Base-by-base conservation (phyloP, 1,140 invertebrate genomes). In the Heliconius hermathena region DNA sequence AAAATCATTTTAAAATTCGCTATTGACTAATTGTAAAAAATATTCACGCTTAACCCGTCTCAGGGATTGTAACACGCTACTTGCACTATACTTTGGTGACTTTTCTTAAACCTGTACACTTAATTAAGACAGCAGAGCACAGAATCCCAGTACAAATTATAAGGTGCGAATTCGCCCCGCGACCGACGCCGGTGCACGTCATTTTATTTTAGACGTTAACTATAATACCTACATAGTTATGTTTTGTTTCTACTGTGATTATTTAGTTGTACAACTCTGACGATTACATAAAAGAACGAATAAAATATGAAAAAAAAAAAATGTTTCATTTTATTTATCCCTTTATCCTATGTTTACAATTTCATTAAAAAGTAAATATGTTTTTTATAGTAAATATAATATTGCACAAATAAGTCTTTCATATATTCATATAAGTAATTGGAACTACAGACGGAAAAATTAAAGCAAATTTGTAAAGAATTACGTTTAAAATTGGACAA, bases 241-340 rank as follows among this genome's bases (percentile, higher is more conserved):
- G 91, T 94, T 95, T 94, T 92, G 92, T 94, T 95, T 95, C 88
- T 94, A 95, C 94, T 95, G 94, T 95, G 94, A 95, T 95, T 95
- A 94, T 94, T 93, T 95, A 95, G 93, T 94, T 95, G 90, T 95
- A 95, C 94, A 94, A 92, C 92, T 93, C 92, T 92, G 93, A 94
- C 89, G 89, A 94, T 95, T 93, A 95, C 90, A 93, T 93, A 93
- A 94, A 94, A 95, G 88, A 93, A 94, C 92, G 89, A 94, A 94
- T 95, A 95, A 95, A 93, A 90, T 88, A 85, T 89, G 78, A 85
- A 87, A 90, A 91, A 88, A 88, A 84, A 3, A 78, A 66, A 66
- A 29, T 83, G 79, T 89, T 89, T 91, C 78, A 87, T 90, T 90
- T 88, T 29, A 71, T 20, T 72, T 16, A 11, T 71, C 38, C 74